Percentiles rank a stretch among this genome's conserved stretches.
phyloP scores from a whole-genome alignment of 2,797 vertebrate genomes.

The Sarcophilus harrisii region DNA sequence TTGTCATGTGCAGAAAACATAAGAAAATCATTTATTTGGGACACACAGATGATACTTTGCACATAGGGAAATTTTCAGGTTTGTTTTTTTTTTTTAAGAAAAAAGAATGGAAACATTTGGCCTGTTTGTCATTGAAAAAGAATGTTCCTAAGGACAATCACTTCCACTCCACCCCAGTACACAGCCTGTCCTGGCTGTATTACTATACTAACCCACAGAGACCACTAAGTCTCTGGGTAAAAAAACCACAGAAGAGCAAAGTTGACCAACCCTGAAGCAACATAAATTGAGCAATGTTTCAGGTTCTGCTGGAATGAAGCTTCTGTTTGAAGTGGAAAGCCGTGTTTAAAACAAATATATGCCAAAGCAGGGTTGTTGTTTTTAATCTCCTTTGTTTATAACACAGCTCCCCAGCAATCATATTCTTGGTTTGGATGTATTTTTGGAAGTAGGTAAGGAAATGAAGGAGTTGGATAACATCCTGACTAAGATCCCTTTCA shows the following conservation, averaged over 20 bases:
- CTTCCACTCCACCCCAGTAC: neutral
- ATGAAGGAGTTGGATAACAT: neutral
- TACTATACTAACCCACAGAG: conserved; percentile 5
- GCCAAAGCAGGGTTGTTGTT: neutral
- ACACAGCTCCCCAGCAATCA: neutral
- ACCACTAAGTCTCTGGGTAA: neutral
- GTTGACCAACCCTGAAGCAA: neutral
- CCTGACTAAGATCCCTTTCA: neutral
- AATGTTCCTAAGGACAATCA: conserved; percentile 46
- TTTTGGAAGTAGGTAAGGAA: neutral
- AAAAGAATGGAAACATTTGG: conserved; percentile 38
- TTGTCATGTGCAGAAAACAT: conserved; percentile 30
- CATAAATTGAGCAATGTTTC: neutral
- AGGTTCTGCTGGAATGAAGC: neutral
- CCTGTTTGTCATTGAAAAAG: conserved; percentile 43
- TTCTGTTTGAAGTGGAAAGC: neutral
- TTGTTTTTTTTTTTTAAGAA: conserved; percentile 31
- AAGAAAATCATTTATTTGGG: conserved; percentile 67
- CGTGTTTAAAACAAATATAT: neutral
- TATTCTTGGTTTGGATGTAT: neutral
- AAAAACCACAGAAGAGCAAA: neutral
- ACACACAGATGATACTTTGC: conserved; percentile 10
- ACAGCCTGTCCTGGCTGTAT: neutral
- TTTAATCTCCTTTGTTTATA: neutral
- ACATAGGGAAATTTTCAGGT: neutral